Evolutionary conservation across 2,888 invertebrate genomes (phyloP).

Genomic region (Polydrusus tereticollis): DNA sequence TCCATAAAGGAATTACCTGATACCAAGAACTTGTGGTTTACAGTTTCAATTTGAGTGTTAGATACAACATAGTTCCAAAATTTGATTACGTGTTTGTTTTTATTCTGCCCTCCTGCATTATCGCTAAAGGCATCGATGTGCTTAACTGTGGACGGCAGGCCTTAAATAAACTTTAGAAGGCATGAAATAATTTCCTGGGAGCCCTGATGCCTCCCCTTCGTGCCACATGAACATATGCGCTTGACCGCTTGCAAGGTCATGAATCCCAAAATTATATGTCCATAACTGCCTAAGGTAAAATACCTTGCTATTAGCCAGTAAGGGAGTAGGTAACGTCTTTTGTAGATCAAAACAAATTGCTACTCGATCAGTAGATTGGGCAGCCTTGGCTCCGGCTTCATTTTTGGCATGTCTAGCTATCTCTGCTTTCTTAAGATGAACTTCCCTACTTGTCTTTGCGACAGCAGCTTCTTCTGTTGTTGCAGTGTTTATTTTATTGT

Average conservation of each 20-base stretch:
- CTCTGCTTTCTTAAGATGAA: not conserved
- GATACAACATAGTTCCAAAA: not conserved
- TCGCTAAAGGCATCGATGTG: not conserved
- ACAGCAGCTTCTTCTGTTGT: not conserved
- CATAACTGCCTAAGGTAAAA: too few species aligned
- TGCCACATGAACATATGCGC: conserved; percentile 47
- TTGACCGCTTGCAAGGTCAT: conserved; percentile 23
- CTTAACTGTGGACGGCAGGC: not conserved
- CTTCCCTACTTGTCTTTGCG: not conserved
- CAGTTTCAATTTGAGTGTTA: not conserved
- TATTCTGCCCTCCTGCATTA: conserved; percentile 7
- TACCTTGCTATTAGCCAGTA: conserved; percentile 45
- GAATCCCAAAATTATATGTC: conserved; percentile 36
- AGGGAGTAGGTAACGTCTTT: conserved; percentile 27
- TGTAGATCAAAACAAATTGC: not conserved
- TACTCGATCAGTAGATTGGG: not conserved
- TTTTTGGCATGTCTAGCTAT: not conserved
- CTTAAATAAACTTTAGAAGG: not conserved
- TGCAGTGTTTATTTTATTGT: not conserved
- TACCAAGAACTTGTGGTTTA: not conserved
- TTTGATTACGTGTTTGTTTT: not conserved
- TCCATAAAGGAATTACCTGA: not conserved
- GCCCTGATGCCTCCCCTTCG: not conserved
- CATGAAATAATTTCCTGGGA: not conserved
- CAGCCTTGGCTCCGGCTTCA: not conserved